phyloP scores from a whole-genome alignment of 2,797 vertebrate species.

The Buphagus erythrorhynchus region DNA sequence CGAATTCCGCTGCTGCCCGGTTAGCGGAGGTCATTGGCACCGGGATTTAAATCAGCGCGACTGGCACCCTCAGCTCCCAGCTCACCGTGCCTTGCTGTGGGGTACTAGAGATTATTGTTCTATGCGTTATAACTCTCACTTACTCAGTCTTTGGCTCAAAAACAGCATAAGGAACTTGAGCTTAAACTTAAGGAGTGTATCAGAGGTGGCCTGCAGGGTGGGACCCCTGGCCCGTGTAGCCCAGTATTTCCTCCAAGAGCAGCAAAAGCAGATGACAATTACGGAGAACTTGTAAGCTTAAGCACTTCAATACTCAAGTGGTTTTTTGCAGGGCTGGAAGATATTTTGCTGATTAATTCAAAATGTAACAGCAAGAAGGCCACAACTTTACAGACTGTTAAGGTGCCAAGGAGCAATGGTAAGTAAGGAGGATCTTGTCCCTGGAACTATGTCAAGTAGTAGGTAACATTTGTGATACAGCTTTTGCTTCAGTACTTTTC shows the following conservation, averaged over 20 bases:
- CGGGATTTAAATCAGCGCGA: background rate
- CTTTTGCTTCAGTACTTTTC: background rate
- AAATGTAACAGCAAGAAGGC: conserved; percentile 59
- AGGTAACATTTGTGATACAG: background rate
- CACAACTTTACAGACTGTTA: conserved; percentile 78
- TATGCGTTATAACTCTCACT: fast-evolving
- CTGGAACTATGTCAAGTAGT: background rate
- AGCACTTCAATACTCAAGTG: background rate
- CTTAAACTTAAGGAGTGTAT: background rate
- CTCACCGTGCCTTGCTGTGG: fast-evolving
- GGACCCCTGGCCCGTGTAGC: fast-evolving
- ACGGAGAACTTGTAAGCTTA: background rate
- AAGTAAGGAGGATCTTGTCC: conserved; percentile 48
- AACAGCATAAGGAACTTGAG: background rate
- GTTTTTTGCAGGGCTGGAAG: conserved; percentile 81
- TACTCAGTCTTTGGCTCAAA: background rate
- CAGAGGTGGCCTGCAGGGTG: background rate
- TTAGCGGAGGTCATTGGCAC: background rate
- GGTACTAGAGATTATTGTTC: fast-evolving
- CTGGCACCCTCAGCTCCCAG: fast-evolving
- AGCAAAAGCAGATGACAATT: background rate
- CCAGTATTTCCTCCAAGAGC: background rate
- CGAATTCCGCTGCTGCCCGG: background rate
- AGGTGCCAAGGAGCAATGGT: conserved; percentile 87
- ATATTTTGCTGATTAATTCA: conserved; percentile 85